These are phyloP conservation scores for Brachypodius melanocephalos DNA, from an alignment of 2,113 vertebrate species.

Conservation along the genomic window DNA sequence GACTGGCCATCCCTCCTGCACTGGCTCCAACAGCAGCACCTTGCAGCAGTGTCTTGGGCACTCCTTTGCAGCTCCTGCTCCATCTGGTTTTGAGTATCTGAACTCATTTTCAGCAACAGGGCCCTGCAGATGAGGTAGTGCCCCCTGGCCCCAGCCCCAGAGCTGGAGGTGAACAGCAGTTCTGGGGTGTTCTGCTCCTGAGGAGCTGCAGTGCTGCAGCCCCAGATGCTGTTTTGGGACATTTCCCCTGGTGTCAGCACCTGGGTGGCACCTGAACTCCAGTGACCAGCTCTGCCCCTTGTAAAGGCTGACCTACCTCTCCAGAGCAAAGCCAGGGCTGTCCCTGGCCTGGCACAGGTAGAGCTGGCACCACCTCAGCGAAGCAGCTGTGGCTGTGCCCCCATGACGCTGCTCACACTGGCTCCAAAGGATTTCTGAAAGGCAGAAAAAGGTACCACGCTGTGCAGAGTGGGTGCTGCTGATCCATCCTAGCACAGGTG, in stretches of 20 bases:
- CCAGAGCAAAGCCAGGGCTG: accelerated
- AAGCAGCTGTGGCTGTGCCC: too few species aligned
- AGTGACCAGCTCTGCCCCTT: accelerated
- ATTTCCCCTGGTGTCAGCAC: accelerated
- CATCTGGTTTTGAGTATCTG: background rate
- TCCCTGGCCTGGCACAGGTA: background rate
- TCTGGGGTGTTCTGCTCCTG: accelerated
- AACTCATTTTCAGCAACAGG: too few species aligned
- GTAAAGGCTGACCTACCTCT: background rate
- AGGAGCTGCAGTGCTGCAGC: background rate
- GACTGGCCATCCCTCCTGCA: accelerated
- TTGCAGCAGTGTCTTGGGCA: background rate
- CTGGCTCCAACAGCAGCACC: background rate
- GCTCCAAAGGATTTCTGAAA: background rate
- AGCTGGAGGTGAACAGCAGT: accelerated
- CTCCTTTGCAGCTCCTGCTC: background rate
- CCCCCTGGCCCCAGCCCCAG: background rate
- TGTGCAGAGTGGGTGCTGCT: accelerated
- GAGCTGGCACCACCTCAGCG: background rate
- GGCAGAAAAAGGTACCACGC: accelerated
- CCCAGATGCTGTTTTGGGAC: accelerated
- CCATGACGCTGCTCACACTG: background rate
- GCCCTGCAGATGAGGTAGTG: accelerated
- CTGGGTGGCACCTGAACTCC: background rate
- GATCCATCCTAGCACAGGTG: accelerated